Base-by-base conservation (phyloP, 2,888 invertebrate genomes). In the Rhamnusium bicolor region DNA sequence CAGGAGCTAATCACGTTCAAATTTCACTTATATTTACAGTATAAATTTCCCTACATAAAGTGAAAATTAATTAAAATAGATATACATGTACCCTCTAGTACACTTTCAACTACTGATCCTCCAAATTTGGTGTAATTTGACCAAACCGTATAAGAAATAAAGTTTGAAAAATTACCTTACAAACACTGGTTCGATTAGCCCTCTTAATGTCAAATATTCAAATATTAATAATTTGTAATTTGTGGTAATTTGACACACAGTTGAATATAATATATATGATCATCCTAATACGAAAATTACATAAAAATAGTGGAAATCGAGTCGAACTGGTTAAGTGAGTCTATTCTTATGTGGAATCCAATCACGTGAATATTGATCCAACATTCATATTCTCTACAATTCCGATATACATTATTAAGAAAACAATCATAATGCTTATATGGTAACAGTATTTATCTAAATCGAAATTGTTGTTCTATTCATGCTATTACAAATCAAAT, bases 331-430 rank as follows among this genome's bases (percentile, higher is more conserved):
- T 16, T 61, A 61, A 61, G 21, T 61, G 40, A 21, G 46, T 61
- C 40, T 61, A 46, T 61, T 21, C 61, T 61, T 61, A 46, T 61
- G 61, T 61, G 46, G 46, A 61, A 61, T 61, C 61, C 61, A 61
- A 61, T 61, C 61, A 61, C 61, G 61, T 61, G 61, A 61, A 61
- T 61, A 61, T 61, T 40, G 61, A 61, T 46, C 61, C 61, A 40
- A 61, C 61, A 61, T 61, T 61, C 61, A 40, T 61, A 46, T 61
- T n/a, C 61, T 46, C 61, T 61, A 14, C 46, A 61, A 61, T 61
- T 61, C 61, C 21, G 60, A 60, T 21, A 61, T 61, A 47, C 40
- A 61, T 61, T 61, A 61, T 61, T 61, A 61, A 61, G 61, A 46
- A 61, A 46, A 61, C 61, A 61, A 61, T 61, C 61, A 21, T 61